A percentile compares a stretch with the other conserved stretches of the same genome.
Evolutionary conservation across 1,140 invertebrate genomes (phyloP).

Genomic region (Diabrotica virgifera): DNA sequence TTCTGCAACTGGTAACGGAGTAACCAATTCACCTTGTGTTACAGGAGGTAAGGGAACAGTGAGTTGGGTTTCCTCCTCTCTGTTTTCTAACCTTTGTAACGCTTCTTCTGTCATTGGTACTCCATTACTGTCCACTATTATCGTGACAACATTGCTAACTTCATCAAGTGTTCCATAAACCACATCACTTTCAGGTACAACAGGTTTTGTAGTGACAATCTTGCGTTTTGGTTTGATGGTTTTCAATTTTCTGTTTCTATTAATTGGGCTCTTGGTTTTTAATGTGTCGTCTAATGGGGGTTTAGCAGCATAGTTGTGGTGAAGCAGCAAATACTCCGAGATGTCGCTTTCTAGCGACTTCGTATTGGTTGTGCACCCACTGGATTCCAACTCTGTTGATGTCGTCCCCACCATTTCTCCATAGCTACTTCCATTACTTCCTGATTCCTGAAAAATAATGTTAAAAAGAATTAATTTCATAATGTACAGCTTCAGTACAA

Average conservation of each 20-base stretch:
- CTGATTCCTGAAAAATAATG: slow-evolving; percentile 41
- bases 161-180: slow-evolving; percentile 68
- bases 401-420: slow-evolving; percentile 72
- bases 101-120: slow-evolving; percentile 50
- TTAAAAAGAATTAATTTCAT: not conserved
- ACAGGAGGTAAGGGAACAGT: slow-evolving; percentile 1
- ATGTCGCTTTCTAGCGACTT: slow-evolving; percentile 35
- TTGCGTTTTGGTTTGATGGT: slow-evolving; percentile 37
- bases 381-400: slow-evolving; percentile 77
- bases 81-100: not conserved
- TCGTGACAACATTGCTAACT: slow-evolving; percentile 67
- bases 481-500: too few relatives aligned
- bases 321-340: slow-evolving; percentile 42
- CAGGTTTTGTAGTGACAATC: not conserved
- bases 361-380: slow-evolving; percentile 53
- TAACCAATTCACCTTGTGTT: not conserved
- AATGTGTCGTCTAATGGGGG: slow-evolving; percentile 19
- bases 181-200: slow-evolving; percentile 37
- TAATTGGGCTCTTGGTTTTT: slow-evolving; percentile 19
- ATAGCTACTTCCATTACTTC: too few relatives aligned
- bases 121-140: slow-evolving; percentile 64
- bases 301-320: slow-evolving; percentile 46
- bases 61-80: not conserved
- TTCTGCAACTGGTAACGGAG: not conserved
- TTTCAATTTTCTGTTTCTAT: slow-evolving; percentile 38